phyloP scores from a whole-genome alignment of 1,140 invertebrate species.

The Drosophila tropicalis region DNA sequence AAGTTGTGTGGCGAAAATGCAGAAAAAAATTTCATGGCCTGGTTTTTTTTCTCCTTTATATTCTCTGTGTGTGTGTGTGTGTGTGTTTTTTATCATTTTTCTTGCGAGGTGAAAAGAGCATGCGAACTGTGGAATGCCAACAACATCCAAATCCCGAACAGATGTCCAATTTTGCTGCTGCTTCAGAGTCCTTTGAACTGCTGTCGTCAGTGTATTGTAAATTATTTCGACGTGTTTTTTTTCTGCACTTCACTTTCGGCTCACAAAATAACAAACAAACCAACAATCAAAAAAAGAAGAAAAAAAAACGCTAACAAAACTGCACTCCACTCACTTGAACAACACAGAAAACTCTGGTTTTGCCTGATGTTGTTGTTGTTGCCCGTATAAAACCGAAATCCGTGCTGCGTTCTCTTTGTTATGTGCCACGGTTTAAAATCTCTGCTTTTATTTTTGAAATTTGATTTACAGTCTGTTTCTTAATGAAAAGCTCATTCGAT shows the following conservation, averaged over 20 bases:
- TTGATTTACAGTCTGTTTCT: background rate
- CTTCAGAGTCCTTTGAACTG: slow-evolving; percentile 34
- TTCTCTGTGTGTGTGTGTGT: background rate
- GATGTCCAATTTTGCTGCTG: slow-evolving; percentile 49
- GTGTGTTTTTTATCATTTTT: background rate
- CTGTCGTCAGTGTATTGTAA: slow-evolving; percentile 37
- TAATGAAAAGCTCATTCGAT: no score
- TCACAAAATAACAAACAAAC: slow-evolving; percentile 7
- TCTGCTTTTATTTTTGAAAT: background rate
- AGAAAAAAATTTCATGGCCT: slow-evolving; percentile 76
- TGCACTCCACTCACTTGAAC: slow-evolving; percentile 34
- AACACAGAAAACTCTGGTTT: slow-evolving; percentile 4
- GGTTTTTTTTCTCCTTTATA: slow-evolving; percentile 35
- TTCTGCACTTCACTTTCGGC: slow-evolving; percentile 19
- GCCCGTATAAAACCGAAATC: background rate
- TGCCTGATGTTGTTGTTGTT: slow-evolving; percentile 2
- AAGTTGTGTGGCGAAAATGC: slow-evolving; percentile 57
- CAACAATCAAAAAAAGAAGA: slow-evolving; percentile 12
- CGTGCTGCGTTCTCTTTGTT: background rate
- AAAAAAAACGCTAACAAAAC: background rate
- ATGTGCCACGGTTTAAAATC: background rate
- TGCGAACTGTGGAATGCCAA: slow-evolving; percentile 29
- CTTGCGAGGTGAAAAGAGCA: slow-evolving; percentile 16
- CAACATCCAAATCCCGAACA: slow-evolving; percentile 49
- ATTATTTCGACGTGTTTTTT: slow-evolving; percentile 12